Base-by-base conservation (phyloP, 1,140 invertebrate species). In the Drosophila repletoides region DNA sequence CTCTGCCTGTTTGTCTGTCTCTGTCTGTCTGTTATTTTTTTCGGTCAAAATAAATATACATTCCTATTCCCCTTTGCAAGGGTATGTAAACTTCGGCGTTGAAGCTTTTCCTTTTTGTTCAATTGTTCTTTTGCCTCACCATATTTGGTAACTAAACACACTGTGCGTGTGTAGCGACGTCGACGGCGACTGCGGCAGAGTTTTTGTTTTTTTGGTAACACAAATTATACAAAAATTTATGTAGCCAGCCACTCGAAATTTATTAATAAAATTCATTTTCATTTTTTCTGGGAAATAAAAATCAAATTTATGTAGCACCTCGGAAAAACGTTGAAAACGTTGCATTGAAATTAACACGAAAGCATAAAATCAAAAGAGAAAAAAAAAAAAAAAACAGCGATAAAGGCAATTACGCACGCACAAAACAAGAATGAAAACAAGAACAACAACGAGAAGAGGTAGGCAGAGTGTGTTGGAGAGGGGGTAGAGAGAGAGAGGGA, bases 241-340 rank as follows among this genome's bases (percentile, higher is more conserved):
- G 80, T 80, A 64, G 60, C 45, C 66, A 64, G 60, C 45, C 66
- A 61, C 36, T 68, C 49, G 38, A 74, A 79, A 71, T 75, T 86
- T 79, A 84, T 84, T 64, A 81, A 86, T 84, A 79, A 74, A 84
- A 86, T 73, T n/a, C n/a, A n/a, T n/a, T n/a, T 84, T 75, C 59
- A 67, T 60, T 84, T 84, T 71, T 83, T 83, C 83, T 56, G 61
- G 53, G 71, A 81, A 86, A 83, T 84, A 71, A 72, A 79, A 86
- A 86, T 86, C 71, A 86, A 86, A 84, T 84, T 84, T 79, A 84
- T 84, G 71, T 83, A 84, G 79, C 79, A 84, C 79, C 79, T 84
- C 28, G 26, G 14, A 48, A 36, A 53, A 53, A 43, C 46, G 52
- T 38, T 60, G 46, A 36, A 53, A 53, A 43, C 46, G 52, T 38